Percentiles rank a stretch among this genome's conserved stretches.
Conservation (phyloP, 2,888 invertebrate genomes). For the Dicroscelio sp. region DNA sequence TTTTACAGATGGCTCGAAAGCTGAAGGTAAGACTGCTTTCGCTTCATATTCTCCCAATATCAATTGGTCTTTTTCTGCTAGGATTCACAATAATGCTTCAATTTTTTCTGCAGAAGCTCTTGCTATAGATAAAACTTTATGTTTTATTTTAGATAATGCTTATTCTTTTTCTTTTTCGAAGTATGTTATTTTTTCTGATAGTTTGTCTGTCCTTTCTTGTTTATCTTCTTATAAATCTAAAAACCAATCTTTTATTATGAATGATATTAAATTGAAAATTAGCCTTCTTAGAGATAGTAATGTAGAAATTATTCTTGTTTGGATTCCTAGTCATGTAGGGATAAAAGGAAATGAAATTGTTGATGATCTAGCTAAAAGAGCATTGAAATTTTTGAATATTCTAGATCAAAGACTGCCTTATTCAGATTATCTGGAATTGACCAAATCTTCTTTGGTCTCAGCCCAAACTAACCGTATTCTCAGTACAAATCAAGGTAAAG, state of each 20-base stretch:
- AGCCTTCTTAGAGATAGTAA: too few relatives aligned
- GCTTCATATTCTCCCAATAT: not conserved
- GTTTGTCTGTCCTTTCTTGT: not conserved
- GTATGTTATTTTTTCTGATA: not conserved
- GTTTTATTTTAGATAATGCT: not conserved
- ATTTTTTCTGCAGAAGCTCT: slow-evolving; percentile 52
- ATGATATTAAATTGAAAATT: not conserved
- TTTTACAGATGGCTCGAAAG: slow-evolving; percentile 1
- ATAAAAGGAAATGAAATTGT: slow-evolving; percentile 9
- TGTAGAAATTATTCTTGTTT: not conserved
- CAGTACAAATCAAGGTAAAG: slow-evolving; percentile 11
- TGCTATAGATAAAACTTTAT: not conserved
- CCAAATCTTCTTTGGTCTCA: not conserved
- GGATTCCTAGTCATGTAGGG: slow-evolving; percentile 45
- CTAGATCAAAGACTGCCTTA: not conserved
- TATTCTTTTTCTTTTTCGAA: not conserved
- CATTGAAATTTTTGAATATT: not conserved
- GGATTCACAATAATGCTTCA: slow-evolving; percentile 5
- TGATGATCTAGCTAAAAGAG: slow-evolving; percentile 25
- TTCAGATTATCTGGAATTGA: not conserved
- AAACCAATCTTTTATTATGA: not conserved
- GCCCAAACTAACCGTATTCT: slow-evolving; percentile 20
- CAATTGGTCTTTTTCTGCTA: not conserved
- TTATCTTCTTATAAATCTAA: not conserved
- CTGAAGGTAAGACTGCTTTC: not conserved